Evolutionary conservation across 2,113 vertebrate genomes (phyloP).

Genomic region (Rattus rattus): DNA sequence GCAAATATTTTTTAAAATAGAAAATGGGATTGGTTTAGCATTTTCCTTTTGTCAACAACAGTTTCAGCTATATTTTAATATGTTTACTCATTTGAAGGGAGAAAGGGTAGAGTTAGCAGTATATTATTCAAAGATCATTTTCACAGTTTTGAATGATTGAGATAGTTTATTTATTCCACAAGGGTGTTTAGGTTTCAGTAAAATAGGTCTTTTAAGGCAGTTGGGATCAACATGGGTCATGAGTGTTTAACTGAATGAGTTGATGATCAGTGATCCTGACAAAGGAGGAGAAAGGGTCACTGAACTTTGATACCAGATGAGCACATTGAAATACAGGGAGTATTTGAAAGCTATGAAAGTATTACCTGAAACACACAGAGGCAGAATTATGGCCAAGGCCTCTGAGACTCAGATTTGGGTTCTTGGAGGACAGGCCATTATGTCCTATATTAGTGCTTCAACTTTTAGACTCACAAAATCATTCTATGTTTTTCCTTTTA

Average conservation of each 20-base stretch:
- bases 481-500: background rate
- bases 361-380: background rate
- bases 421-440: background rate
- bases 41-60: slow-evolving; percentile 30
- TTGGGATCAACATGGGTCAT: background rate
- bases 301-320: background rate
- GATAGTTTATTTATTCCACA: slow-evolving; percentile 38
- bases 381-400: background rate
- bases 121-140: slow-evolving; percentile 18
- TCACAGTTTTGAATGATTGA: slow-evolving; percentile 64
- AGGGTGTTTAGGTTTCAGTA: slow-evolving; percentile 14
- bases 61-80: slow-evolving; percentile 8
- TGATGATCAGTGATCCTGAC: slow-evolving; percentile 31
- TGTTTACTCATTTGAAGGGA: slow-evolving; percentile 32
- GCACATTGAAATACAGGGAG: background rate
- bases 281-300: background rate
- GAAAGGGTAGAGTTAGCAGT: background rate
- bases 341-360: background rate
- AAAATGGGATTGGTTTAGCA: background rate
- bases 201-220: background rate
- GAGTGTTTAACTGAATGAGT: background rate
- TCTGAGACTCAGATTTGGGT: background rate
- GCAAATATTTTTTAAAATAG: slow-evolving; percentile 55
- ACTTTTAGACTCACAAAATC: background rate
- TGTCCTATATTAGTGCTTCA: background rate